Base-by-base conservation (phyloP, 2,888 invertebrate species). In the Nymphalis c-album region DNA sequence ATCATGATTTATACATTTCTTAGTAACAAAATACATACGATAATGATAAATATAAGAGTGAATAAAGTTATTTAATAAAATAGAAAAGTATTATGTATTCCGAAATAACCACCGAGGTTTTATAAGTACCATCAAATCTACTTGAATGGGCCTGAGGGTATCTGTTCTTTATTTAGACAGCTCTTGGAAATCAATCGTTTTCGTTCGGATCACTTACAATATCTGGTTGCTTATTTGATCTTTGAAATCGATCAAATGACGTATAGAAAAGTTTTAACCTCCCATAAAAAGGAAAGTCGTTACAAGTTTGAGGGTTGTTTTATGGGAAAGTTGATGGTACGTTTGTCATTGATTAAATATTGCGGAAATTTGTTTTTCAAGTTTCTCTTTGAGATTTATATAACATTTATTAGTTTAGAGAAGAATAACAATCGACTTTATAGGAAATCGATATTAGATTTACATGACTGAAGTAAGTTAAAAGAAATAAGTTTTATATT, bases 241-340 rank as follows among this genome's bases (percentile, higher is more conserved):
- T 26, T 26, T 17, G 17, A 53, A 5, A 53, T 53, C 26, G 53
- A 26, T 53, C 53, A 26, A 53, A 53, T 53, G 26, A 53, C 53
- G 26, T 26, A 53, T 5, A 53, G 16, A 22, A 53, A 26, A 53
- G 22, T 53, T 53, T 53, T 26, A 26, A 53, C 16, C 17, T 13
- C 18, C 26, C 7, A 53, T 53, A 26, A 53, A 53, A 53, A 53
- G 48, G 8, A 18, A 48, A 48, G n/a, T 17, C 48, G 17, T 53
- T 53, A 16, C 17, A 22, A 53, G 17, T 53, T 26, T 53, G 18
- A 18, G n/a, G 10, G 50, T 50, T 18, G 18, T 50, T 50, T 50
- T 50, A 50, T 10, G 50, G 20, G 18, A 50, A 50, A 40, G 13
- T 13, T 40, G 13, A 40, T 40, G 40, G 2, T 40, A 40, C 13